phyloP scores from a whole-genome alignment of 2,888 invertebrate genomes.

The Tinea semifulvella region DNA sequence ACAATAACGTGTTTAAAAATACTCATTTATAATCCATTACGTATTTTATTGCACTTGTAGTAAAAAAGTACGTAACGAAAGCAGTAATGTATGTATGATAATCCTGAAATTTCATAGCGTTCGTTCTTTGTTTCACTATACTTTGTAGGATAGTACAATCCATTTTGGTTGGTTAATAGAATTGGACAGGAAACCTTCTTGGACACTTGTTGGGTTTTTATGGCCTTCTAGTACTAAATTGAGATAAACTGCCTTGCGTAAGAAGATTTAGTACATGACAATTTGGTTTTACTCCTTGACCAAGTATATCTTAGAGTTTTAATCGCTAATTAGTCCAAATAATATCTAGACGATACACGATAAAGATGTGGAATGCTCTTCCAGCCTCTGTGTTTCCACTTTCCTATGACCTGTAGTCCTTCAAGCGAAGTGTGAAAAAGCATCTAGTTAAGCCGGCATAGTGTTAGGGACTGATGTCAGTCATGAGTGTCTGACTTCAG shows the following conservation, averaged over 20 bases:
- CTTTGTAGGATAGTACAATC: conserved; percentile 9
- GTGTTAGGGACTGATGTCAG: too few relatives aligned
- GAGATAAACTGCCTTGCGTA: conserved; percentile 13
- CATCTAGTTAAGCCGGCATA: too few relatives aligned
- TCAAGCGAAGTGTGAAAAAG: too few relatives aligned
- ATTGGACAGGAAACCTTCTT: conserved; percentile 17
- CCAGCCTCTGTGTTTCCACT: too few relatives aligned
- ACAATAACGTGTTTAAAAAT: not conserved
- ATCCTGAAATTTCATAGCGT: not conserved
- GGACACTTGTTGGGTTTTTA: conserved; percentile 17
- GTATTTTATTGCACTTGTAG: not conserved
- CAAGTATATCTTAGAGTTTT: too few relatives aligned
- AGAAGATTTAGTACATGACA: conserved; percentile 10
- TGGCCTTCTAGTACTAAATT: conserved; percentile 11
- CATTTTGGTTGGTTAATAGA: conserved; percentile 17
- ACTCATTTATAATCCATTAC: not conserved
- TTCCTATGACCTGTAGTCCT: too few relatives aligned
- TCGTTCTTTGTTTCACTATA: not conserved
- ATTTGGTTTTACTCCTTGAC: too few relatives aligned
- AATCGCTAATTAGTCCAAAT: too few relatives aligned
- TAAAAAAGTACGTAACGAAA: not conserved
- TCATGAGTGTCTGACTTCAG: too few relatives aligned
- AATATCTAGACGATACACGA: too few relatives aligned
- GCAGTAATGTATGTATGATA: conserved; percentile 2
- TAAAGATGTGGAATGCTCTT: too few relatives aligned